phyloP scores from a whole-genome alignment of 2,888 invertebrate species.

The Tachystola acroxantha region DNA sequence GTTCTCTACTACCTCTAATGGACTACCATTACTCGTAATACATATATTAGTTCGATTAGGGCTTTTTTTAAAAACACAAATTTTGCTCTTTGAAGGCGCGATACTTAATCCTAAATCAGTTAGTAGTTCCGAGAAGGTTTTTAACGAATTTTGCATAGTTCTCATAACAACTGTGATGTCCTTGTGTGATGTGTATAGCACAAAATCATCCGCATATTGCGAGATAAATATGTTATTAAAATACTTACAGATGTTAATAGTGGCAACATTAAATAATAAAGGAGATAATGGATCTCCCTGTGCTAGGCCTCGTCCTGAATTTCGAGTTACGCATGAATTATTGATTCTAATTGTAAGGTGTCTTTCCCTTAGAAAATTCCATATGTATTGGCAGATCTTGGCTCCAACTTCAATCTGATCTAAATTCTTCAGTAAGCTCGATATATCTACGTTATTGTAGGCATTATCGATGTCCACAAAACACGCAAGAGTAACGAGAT shows the following conservation, averaged over 20 bases:
- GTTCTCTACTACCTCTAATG: constrained; percentile 11
- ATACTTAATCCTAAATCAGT: constrained; percentile 12
- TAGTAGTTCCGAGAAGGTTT: constrained; percentile 2
- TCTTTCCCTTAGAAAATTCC: too few species aligned
- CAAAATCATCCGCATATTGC: constrained; percentile 12
- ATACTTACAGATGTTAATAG: constrained; percentile 7
- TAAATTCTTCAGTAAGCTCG: too few species aligned
- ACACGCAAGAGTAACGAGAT: too few species aligned
- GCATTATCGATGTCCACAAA: too few species aligned
- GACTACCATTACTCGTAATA: constrained; percentile 7
- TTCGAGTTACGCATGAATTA: not conserved
- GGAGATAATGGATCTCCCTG: constrained; percentile 24
- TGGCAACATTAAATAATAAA: constrained; percentile 19
- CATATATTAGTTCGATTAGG: constrained; percentile 1
- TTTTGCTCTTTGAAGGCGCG: constrained; percentile 18
- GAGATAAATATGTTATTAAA: constrained; percentile 6
- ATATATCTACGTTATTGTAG: too few species aligned
- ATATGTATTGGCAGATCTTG: too few species aligned
- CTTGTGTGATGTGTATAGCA: constrained; percentile 9
- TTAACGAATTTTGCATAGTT: constrained; percentile 1
- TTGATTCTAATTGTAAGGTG: not conserved
- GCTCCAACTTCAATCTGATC: too few species aligned
- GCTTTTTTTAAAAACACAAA: constrained; percentile 19
- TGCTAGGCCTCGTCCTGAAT: constrained; percentile 9
- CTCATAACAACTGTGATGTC: not conserved